A percentile compares a stretch with the other conserved stretches of the same genome.
Conservation (phyloP, 2,113 vertebrate genomes). For the Bambusicola thoracicus region DNA sequence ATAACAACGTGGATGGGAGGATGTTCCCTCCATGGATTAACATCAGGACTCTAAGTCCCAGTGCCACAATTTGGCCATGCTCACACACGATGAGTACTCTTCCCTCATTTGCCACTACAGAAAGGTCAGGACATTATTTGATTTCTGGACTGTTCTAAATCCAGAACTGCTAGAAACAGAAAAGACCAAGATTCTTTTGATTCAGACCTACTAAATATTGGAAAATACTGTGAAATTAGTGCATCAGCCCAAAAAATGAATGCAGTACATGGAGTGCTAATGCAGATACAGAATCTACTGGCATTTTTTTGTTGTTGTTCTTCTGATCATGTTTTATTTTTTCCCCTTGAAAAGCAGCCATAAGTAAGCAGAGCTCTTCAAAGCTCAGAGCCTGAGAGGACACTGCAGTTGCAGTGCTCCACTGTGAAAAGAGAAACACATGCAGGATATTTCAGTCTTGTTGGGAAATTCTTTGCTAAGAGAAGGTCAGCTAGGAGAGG, state of each 20-base stretch:
- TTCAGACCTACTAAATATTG: background rate
- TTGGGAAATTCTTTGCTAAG: background rate
- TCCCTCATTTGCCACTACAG: accelerated
- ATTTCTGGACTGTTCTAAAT: background rate
- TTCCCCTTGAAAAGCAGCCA: background rate
- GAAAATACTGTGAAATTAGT: background rate
- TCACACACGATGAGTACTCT: accelerated
- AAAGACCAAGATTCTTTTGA: background rate
- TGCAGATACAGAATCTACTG: accelerated
- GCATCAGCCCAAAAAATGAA: background rate
- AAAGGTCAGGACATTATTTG: background rate
- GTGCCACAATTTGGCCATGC: accelerated
- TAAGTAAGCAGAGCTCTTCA: background rate
- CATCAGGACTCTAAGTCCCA: background rate
- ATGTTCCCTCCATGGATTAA: background rate
- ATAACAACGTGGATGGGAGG: background rate
- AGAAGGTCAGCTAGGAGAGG: background rate
- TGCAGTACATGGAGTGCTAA: accelerated
- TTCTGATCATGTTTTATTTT: background rate
- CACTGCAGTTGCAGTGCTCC: background rate
- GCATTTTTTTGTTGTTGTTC: background rate
- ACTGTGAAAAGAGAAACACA: background rate
- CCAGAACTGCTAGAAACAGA: background rate
- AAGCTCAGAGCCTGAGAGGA: background rate
- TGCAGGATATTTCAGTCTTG: background rate